These are phyloP conservation scores for Lathronympha strigana DNA, from an alignment of 2,888 invertebrate genomes.

Conservation along the genomic window DNA sequence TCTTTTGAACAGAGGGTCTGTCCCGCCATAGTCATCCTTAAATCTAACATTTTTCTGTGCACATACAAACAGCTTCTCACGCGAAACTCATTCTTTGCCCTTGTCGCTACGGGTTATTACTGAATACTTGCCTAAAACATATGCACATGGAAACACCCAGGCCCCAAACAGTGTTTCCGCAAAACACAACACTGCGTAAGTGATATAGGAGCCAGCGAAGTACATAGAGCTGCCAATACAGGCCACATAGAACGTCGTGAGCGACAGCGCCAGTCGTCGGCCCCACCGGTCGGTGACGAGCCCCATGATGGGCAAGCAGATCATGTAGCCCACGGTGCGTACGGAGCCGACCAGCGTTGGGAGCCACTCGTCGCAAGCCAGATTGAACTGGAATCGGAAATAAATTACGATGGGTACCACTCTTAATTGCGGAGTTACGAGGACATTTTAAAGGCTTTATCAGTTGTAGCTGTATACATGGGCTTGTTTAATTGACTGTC, in stretches of 20 bases:
- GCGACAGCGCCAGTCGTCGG: constrained; percentile 19
- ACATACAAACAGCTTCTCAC: no score
- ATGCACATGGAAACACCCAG: constrained; percentile 9
- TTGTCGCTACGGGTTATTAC: neutral
- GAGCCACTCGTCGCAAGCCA: constrained; percentile 79
- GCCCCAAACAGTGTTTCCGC: neutral
- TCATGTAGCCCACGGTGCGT: constrained; percentile 84
- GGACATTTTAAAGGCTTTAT: no score
- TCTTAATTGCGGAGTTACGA: no score
- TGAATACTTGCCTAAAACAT: constrained; percentile 18
- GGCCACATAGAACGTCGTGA: constrained; percentile 23
- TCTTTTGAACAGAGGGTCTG: no score
- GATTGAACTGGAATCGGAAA: constrained; percentile 39
- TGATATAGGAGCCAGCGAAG: constrained; percentile 25
- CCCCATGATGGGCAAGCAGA: constrained; percentile 85
- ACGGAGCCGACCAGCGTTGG: constrained; percentile 86
- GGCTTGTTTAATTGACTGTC: no score
- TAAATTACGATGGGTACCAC: no score
- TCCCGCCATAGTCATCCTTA: no score
- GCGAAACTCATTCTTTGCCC: no score
- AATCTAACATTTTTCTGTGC: no score
- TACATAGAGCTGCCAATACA: constrained; percentile 14
- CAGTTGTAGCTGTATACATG: no score
- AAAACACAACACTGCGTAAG: constrained; percentile 3
- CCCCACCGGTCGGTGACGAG: constrained; percentile 81